Evolutionary conservation across 2,113 vertebrate species (phyloP), one percentile per base, ranked within the genome.

Genomic region (Albula goreensis): DNA sequence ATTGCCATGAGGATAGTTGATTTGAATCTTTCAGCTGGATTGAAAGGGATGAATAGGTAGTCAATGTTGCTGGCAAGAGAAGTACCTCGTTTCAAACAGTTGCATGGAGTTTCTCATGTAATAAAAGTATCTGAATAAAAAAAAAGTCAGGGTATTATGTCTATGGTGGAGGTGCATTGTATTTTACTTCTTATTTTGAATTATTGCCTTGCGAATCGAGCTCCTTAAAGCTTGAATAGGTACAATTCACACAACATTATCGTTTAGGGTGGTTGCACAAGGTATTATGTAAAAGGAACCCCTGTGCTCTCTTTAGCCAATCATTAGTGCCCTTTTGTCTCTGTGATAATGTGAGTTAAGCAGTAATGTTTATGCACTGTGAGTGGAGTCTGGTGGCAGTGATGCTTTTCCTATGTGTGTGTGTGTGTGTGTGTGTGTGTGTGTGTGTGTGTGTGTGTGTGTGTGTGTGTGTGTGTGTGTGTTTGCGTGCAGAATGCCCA

Each of bases 401-500:
- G 22, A 74, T 31, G 25, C n/a, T 25, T 74, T n/a, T 74, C 70
- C 25, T 74, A 9, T 74, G 70, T 74, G n/a, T 31, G 17, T 66
- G 17, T 63, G 13, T 13, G 60, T 63, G 60, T 63, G 60, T 19
- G 60, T 15, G 31, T 80, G 78, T 41, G 5, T 81, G 53, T 57
- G 50, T 52, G n/a, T 57, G 25, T 9, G 25, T 50, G 85, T 57
- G 63, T 60, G 63, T 83, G 12, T 83, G 51, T 63, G 25, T 49
- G 41, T 25, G 74, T 63, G 52, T 56, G 22, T 41, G 53, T 81
- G 41, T 87, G 84, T 85, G 66, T 82, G 50, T 88, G 79, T 78
- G 57, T 70, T n/a, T 51, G 41, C 11, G 80, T 57, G 11, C 94
- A 99, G 98, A 99, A 92, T 99, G 97, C 87, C 98, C 98, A 1